Percentiles rank a stretch among this genome's conserved stretches.
phyloP scores from a whole-genome alignment of 2,888 invertebrate species.

The Hydropsyche betteni region DNA sequence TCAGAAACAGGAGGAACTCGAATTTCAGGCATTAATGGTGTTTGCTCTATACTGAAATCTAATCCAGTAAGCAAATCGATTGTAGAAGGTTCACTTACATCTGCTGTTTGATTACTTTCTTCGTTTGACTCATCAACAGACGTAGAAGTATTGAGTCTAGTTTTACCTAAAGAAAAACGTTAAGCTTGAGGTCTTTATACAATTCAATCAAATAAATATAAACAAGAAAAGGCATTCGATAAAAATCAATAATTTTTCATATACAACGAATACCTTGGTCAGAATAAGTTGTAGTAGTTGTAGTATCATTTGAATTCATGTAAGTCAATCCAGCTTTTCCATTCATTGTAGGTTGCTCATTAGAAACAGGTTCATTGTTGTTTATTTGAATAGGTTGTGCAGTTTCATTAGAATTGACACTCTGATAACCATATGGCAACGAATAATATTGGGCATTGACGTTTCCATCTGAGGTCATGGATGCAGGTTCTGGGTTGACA shows the following conservation, averaged over 20 bases:
- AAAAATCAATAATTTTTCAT: no score
- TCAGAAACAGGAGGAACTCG: conserved; percentile 65
- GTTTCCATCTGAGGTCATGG: neutral
- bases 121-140: conserved; percentile 36
- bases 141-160: neutral
- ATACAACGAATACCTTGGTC: conserved; percentile 37
- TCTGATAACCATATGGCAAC: conserved; percentile 63
- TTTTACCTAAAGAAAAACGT: neutral
- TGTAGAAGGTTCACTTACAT: conserved; percentile 58
- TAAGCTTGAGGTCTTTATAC: neutral
- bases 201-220: neutral
- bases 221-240: no score
- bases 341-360: neutral
- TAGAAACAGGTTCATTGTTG: conserved; percentile 2
- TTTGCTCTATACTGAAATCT: conserved; percentile 75
- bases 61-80: conserved; percentile 81
- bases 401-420: conserved; percentile 52
- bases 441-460: conserved; percentile 59
- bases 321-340: conserved; percentile 54
- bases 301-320: conserved; percentile 54
- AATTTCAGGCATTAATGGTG: conserved; percentile 71
- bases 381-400: neutral
- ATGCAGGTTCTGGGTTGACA: conserved; percentile 52
- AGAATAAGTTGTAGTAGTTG: conserved; percentile 49
- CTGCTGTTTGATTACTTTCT: neutral